These are phyloP conservation scores for Eulimnadia texana DNA, from an alignment of 1,140 invertebrate genomes.

Conservation along the genomic window DNA sequence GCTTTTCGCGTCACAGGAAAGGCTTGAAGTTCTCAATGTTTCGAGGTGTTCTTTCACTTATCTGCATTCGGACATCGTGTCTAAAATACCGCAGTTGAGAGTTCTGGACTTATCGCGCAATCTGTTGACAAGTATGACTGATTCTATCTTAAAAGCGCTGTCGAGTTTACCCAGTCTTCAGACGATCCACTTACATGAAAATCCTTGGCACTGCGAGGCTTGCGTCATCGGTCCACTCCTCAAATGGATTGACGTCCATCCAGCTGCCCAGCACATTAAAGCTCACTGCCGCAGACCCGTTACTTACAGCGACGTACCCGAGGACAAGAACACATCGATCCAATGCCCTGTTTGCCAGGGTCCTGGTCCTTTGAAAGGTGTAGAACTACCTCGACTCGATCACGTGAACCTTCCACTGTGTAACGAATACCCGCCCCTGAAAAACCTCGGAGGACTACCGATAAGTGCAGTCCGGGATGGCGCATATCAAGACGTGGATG, in stretches of 20 bases:
- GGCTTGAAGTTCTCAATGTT: constrained; percentile 22
- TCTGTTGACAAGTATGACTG: constrained; percentile 39
- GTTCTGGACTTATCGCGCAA: constrained; percentile 47
- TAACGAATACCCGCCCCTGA: constrained; percentile 1
- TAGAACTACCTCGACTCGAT: constrained; percentile 33
- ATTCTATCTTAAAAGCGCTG: constrained; percentile 36
- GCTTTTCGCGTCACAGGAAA: constrained; percentile 19
- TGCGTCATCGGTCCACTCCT: constrained; percentile 43
- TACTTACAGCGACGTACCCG: constrained; percentile 23
- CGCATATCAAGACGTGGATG: constrained; percentile 1
- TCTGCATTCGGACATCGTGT: constrained; percentile 38
- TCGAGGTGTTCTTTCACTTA: constrained; percentile 34
- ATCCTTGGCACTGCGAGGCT: constrained; percentile 45
- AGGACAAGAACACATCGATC: not conserved
- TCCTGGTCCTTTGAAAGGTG: constrained; percentile 34
- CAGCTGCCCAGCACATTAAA: constrained; percentile 11
- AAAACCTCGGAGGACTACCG: not conserved
- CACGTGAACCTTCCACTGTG: constrained; percentile 27
- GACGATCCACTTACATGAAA: constrained; percentile 38
- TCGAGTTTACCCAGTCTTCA: constrained; percentile 28
- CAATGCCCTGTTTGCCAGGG: constrained; percentile 34
- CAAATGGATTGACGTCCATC: constrained; percentile 24
- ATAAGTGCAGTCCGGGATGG: constrained; percentile 1
- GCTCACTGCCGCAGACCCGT: constrained; percentile 8
- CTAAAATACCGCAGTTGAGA: constrained; percentile 37